Conservation (phyloP, 2,797 vertebrate genomes). For the Acropternis orthonyx region DNA sequence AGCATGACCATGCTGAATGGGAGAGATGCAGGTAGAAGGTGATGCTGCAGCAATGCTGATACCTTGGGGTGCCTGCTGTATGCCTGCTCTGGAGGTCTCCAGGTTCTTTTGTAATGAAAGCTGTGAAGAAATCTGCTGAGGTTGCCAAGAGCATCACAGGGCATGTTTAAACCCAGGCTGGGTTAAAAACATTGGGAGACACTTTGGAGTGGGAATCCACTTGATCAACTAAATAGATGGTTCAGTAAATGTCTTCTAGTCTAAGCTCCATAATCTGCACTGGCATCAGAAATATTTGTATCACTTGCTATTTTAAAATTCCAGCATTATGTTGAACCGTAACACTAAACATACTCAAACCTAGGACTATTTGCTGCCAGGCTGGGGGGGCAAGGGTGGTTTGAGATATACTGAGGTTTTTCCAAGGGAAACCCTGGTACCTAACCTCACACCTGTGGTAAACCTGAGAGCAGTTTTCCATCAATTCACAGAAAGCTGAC, state of each 20-base stretch:
- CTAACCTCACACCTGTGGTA: not conserved
- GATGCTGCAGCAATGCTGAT: not conserved
- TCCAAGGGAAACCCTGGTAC: not conserved
- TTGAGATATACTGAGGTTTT: not conserved
- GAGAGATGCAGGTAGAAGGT: not conserved
- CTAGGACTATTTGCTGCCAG: not conserved
- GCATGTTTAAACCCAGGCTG: not conserved
- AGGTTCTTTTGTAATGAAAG: not conserved
- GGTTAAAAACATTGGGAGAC: not conserved
- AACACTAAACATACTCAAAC: not conserved
- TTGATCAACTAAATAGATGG: not conserved
- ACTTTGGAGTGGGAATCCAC: not conserved
- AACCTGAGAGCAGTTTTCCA: not conserved
- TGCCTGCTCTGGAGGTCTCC: not conserved
- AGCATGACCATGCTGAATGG: rapidly evolving
- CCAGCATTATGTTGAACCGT: not conserved
- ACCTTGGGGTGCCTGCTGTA: not conserved
- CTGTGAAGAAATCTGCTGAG: not conserved
- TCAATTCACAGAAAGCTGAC: not conserved
- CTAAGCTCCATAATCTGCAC: not conserved
- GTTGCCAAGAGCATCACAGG: not conserved
- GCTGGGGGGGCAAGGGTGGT: not conserved
- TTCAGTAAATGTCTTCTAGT: not conserved
- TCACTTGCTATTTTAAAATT: not conserved
- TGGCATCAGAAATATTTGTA: not conserved